These are phyloP conservation scores for Magallana gigas DNA, from an alignment of 1,140 invertebrate species.

Conservation along the genomic window DNA sequence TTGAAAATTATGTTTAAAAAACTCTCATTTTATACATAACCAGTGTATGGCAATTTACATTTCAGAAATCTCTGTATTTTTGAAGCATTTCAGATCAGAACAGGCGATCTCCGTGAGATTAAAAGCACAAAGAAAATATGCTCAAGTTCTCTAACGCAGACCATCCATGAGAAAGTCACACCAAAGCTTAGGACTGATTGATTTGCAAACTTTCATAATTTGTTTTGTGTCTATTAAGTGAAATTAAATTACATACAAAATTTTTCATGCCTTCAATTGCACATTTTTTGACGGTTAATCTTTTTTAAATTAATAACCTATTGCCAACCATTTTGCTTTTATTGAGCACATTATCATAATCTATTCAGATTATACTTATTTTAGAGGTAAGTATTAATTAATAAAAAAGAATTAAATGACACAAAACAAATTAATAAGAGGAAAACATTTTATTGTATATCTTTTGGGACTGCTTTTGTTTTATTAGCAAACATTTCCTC, in stretches of 20 bases:
- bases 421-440: neutral
- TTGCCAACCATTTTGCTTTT: no score
- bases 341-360: no score
- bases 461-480: neutral
- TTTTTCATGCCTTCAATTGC: no score
- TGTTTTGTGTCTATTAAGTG: neutral
- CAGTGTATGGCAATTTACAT: neutral
- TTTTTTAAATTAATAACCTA: neutral
- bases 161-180: neutral
- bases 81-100: neutral
- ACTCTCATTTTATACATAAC: neutral
- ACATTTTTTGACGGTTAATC: neutral
- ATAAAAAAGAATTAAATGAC: neutral
- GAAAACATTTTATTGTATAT: neutral
- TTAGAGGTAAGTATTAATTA: neutral
- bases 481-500: neutral
- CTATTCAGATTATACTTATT: no score
- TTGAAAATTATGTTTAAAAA: neutral
- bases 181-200: neutral
- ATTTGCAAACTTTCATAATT: constrained; percentile 22
- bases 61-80: constrained; percentile 1
- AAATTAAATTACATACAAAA: no score
- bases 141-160: neutral
- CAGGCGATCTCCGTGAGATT: neutral
- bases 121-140: neutral